These are phyloP conservation scores for Porites lutea DNA, from an alignment of 64 coral and sea anemone species.

Conservation along the genomic window DNA sequence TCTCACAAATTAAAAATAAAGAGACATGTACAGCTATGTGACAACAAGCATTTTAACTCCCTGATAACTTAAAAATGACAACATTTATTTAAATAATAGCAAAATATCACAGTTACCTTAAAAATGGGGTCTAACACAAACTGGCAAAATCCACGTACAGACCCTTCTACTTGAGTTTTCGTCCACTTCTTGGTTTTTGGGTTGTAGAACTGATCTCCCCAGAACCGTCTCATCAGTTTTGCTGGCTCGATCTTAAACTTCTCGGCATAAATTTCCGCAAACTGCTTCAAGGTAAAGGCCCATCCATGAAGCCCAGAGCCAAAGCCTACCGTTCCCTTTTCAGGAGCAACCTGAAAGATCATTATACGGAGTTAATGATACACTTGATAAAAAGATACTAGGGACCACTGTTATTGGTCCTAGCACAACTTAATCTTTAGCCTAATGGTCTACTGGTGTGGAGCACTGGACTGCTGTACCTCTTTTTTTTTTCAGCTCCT, in stretches of 20 bases:
- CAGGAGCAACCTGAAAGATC: slow-evolving; percentile 71
- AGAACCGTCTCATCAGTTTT: slow-evolving; percentile 93
- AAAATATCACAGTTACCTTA: slow-evolving; percentile 61
- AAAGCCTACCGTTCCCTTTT: slow-evolving; percentile 96
- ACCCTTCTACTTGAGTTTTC: slow-evolving; percentile 57
- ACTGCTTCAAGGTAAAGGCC: slow-evolving; percentile 96
- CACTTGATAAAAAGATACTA: too few species aligned
- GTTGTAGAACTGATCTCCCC: slow-evolving; percentile 91
- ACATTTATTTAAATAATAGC: background rate
- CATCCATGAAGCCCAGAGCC: slow-evolving; percentile 97
- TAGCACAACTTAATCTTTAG: too few species aligned
- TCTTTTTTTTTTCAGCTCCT: too few species aligned
- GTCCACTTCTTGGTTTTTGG: slow-evolving; percentile 82
- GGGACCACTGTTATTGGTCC: too few species aligned
- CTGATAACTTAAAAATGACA: background rate
- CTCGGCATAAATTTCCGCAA: slow-evolving; percentile 84
- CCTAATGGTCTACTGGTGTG: too few species aligned
- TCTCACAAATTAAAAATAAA: too few species aligned
- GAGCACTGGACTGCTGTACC: too few species aligned
- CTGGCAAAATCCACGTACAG: slow-evolving; percentile 86
- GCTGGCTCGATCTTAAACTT: slow-evolving; percentile 90
- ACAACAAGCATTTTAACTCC: too few species aligned
- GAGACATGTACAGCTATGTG: too few species aligned
- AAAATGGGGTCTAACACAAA: slow-evolving; percentile 96
- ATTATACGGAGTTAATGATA: too few species aligned